These are phyloP conservation scores for Darevskia mixta DNA, from an alignment of 2,797 vertebrate species.

Conservation along the genomic window DNA sequence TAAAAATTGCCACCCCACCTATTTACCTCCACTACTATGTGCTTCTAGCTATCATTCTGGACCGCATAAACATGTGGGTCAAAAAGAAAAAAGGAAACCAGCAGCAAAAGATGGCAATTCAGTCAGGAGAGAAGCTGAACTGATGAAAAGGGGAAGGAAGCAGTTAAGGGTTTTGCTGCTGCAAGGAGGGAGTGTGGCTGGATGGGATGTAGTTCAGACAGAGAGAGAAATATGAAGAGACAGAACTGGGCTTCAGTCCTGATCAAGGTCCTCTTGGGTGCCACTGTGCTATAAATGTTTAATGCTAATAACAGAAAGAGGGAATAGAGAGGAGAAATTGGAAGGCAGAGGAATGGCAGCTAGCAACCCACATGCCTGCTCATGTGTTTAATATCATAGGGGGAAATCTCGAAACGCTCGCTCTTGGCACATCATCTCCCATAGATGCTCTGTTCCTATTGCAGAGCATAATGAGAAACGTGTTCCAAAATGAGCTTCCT, in stretches of 20 bases:
- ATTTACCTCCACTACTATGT: not conserved
- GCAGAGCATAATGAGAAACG: not conserved
- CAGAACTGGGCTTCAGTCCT: conserved; percentile 23
- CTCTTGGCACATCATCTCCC: conserved; percentile 13
- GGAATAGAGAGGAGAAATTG: accelerated
- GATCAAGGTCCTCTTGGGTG: conserved; percentile 1
- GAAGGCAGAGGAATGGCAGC: conserved; percentile 31
- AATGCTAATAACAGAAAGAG: conserved; percentile 16
- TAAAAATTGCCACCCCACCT: not conserved
- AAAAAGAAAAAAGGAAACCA: not conserved
- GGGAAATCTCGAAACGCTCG: conserved; percentile 16
- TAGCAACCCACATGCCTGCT: not conserved
- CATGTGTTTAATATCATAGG: not conserved
- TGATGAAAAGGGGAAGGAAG: not conserved
- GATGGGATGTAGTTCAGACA: not conserved
- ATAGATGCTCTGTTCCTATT: not conserved
- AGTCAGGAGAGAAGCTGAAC: not conserved
- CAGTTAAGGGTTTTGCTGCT: not conserved
- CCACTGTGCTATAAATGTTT: conserved; percentile 27
- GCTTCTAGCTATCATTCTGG: accelerated
- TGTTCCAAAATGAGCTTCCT: not conserved
- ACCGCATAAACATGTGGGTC: not conserved
- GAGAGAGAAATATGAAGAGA: conserved; percentile 13
- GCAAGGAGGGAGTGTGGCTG: not conserved
- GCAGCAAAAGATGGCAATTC: not conserved